These are phyloP conservation scores for Probaryconus sp. DNA, from an alignment of 1,140 invertebrate genomes.

Conservation along the genomic window DNA sequence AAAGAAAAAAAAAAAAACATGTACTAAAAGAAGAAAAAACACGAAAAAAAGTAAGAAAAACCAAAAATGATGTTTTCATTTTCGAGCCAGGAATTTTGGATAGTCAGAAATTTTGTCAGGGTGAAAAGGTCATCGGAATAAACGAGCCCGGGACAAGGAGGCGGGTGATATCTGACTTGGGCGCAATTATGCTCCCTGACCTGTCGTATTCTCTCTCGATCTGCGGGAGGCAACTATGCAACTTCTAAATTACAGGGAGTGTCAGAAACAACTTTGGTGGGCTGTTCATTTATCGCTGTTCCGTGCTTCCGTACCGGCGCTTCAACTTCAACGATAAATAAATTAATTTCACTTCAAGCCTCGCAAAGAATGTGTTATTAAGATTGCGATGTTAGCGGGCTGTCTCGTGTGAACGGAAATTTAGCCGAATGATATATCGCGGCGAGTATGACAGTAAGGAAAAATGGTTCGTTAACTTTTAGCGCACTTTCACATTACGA, in stretches of 20 bases:
- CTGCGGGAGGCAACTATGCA: constrained; percentile 55
- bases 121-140: constrained; percentile 48
- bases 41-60: no score
- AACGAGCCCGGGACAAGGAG: constrained; percentile 17
- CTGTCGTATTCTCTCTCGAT: constrained; percentile 59
- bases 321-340: constrained; percentile 55
- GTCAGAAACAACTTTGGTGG: constrained; percentile 58
- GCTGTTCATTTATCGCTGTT: constrained; percentile 54
- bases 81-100: no score
- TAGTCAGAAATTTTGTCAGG: no score
- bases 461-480: neutral
- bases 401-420: constrained; percentile 26
- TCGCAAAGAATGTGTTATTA: constrained; percentile 44
- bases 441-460: no score
- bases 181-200: constrained; percentile 54
- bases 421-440: constrained; percentile 25
- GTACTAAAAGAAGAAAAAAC: no score
- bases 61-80: no score
- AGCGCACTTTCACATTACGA: no score
- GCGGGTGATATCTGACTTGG: constrained; percentile 50
- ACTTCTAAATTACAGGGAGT: constrained; percentile 59
- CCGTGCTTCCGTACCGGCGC: constrained; percentile 35
- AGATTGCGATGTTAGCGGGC: constrained; percentile 33
- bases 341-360: constrained; percentile 47
- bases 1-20: no score